These are phyloP conservation scores for Scaptomyza tumidula DNA, from an alignment of 2,888 invertebrate species.

Conservation along the genomic window DNA sequence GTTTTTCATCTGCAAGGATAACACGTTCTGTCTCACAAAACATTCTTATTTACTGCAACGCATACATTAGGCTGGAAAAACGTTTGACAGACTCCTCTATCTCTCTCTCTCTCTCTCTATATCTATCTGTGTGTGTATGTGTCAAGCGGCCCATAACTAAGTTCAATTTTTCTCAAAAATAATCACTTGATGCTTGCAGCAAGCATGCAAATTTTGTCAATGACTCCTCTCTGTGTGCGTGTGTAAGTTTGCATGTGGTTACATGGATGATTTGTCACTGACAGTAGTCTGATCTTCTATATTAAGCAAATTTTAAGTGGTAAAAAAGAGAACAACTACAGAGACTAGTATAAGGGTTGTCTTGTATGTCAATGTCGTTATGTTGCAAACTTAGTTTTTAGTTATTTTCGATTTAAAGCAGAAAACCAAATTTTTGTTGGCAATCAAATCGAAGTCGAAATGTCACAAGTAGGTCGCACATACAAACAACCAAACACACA, in stretches of 20 bases:
- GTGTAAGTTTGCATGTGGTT: not conserved
- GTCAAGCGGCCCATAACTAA: slow-evolving; percentile 2
- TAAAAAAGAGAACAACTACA: not conserved
- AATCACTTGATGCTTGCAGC: slow-evolving; percentile 2
- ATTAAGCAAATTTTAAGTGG: slow-evolving; percentile 3
- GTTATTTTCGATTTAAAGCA: slow-evolving; percentile 9
- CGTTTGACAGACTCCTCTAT: slow-evolving; percentile 24
- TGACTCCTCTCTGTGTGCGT: not conserved
- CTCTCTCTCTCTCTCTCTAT: not conserved
- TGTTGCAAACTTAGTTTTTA: not conserved
- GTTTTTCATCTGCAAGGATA: slow-evolving; percentile 25
- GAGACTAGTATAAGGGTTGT: not conserved
- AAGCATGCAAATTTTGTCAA: not conserved
- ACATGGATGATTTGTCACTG: slow-evolving; percentile 5
- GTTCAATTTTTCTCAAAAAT: slow-evolving; percentile 6
- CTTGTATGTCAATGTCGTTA: no score
- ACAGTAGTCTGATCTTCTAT: not conserved
- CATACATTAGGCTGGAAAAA: slow-evolving; percentile 67
- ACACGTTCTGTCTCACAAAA: slow-evolving; percentile 42
- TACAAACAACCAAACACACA: slow-evolving; percentile 8
- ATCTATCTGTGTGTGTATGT: not conserved
- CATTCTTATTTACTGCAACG: slow-evolving; percentile 59
- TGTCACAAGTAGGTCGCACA: slow-evolving; percentile 55
- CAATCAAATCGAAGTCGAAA: slow-evolving; percentile 13
- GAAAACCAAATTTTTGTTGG: slow-evolving; percentile 2